A percentile compares a stretch with the other conserved stretches of the same genome.
These are phyloP conservation scores for Drosophila sproati DNA, from an alignment of 1,140 invertebrate genomes.

Conservation along the genomic window DNA sequence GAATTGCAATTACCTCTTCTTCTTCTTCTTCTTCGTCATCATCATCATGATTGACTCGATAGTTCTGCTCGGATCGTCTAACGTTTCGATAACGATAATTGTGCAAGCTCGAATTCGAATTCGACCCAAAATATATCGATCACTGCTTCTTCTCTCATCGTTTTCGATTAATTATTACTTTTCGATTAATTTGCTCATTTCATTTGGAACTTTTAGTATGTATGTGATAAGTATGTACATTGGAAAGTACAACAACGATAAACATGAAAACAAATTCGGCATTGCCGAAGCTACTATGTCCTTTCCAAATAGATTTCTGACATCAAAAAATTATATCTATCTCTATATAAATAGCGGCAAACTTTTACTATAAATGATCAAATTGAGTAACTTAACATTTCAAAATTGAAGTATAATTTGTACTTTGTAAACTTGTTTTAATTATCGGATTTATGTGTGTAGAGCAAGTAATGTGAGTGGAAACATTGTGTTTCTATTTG, in stretches of 20 bases:
- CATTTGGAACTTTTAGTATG: conserved; percentile 1
- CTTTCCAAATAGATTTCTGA: conserved; percentile 18
- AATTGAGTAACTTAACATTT: neutral
- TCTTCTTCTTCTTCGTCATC: conserved; percentile 5
- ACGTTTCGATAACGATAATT: conserved; percentile 22
- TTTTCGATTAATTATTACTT: conserved; percentile 3
- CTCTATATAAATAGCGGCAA: neutral
- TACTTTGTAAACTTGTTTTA: neutral
- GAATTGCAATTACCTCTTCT: conserved; percentile 42
- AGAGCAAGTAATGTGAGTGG: neutral
- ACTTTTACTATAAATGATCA: neutral
- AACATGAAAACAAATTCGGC: conserved; percentile 33
- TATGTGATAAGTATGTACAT: conserved; percentile 17
- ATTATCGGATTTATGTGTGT: neutral
- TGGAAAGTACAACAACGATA: conserved; percentile 41
- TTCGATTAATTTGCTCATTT: conserved; percentile 3
- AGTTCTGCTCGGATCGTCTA: neutral
- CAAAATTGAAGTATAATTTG: too few relatives aligned
- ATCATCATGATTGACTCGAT: conserved; percentile 1
- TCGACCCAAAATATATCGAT: conserved; percentile 25
- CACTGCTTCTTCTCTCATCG: conserved; percentile 6
- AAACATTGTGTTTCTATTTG: conserved; percentile 5
- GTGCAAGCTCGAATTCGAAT: conserved; percentile 9
- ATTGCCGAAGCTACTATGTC: conserved; percentile 30
- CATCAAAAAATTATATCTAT: neutral